A percentile compares a stretch with the other conserved stretches of the same genome.
These are phyloP conservation scores for Nebria brevicollis DNA, from an alignment of 2,888 invertebrate genomes.

Conservation along the genomic window DNA sequence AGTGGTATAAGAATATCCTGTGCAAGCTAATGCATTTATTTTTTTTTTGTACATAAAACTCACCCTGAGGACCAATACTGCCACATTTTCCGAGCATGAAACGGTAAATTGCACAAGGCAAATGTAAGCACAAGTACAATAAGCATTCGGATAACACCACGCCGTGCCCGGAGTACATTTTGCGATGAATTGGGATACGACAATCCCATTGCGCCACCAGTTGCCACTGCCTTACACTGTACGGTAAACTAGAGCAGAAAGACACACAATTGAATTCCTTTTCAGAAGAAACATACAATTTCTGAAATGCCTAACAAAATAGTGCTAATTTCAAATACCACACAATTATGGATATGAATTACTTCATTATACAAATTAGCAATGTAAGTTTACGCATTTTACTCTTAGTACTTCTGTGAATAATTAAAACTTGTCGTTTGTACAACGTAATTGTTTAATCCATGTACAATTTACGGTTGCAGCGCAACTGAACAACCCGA, in stretches of 20 bases:
- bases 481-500: background rate
- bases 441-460: background rate
- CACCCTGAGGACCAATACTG: constrained; percentile 73
- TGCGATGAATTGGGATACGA: constrained; percentile 75
- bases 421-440: background rate
- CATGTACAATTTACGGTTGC: background rate
- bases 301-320: no score
- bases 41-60: constrained; percentile 48
- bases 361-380: background rate
- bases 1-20: no score
- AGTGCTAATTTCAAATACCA: no score
- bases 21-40: no score
- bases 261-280: constrained; percentile 8
- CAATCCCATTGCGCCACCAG: constrained; percentile 57
- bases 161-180: constrained; percentile 80
- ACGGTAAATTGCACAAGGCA: constrained; percentile 88
- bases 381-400: background rate
- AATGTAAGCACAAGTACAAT: constrained; percentile 90
- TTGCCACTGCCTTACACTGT: constrained; percentile 60
- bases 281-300: background rate
- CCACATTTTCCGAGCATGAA: constrained; percentile 89
- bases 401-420: background rate
- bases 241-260: constrained; percentile 53
- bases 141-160: constrained; percentile 89
- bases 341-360: no score